phyloP scores from a whole-genome alignment of 1,140 invertebrate genomes.

The Tribolium madens region DNA sequence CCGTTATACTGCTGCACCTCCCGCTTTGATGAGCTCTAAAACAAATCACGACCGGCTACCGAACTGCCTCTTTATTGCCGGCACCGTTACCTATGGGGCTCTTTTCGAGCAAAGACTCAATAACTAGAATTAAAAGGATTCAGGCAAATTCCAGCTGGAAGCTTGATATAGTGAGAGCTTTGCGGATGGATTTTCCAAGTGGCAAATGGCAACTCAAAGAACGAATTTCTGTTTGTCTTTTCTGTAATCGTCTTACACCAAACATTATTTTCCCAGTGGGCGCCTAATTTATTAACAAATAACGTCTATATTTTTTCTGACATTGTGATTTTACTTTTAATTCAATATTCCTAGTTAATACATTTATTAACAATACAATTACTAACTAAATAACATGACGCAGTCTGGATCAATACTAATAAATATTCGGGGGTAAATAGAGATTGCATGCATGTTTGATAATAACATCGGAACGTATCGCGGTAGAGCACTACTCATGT shows the following conservation, averaged over 20 bases:
- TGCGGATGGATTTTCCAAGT: background rate
- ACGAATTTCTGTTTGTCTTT: background rate
- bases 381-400: background rate
- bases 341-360: no score
- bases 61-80: conserved; percentile 49
- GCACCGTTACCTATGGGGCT: conserved; percentile 33
- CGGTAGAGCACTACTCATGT: background rate
- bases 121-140: conserved; percentile 31
- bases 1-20: conserved; percentile 39
- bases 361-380: background rate
- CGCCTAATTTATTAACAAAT: background rate
- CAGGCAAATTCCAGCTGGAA: background rate
- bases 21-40: conserved; percentile 52
- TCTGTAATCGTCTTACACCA: background rate
- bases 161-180: conserved; percentile 15
- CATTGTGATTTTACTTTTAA: background rate
- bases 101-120: conserved; percentile 8
- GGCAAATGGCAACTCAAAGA: background rate
- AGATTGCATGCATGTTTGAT: conserved; percentile 32
- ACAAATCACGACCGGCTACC: conserved; percentile 51
- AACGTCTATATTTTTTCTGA: background rate
- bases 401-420: conserved; percentile 10
- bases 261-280: background rate
- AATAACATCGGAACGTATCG: conserved; percentile 1
- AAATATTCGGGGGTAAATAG: conserved; percentile 19